Evolutionary conservation across 2,797 vertebrate species (phyloP).

Genomic region (Florisuga fusca): DNA sequence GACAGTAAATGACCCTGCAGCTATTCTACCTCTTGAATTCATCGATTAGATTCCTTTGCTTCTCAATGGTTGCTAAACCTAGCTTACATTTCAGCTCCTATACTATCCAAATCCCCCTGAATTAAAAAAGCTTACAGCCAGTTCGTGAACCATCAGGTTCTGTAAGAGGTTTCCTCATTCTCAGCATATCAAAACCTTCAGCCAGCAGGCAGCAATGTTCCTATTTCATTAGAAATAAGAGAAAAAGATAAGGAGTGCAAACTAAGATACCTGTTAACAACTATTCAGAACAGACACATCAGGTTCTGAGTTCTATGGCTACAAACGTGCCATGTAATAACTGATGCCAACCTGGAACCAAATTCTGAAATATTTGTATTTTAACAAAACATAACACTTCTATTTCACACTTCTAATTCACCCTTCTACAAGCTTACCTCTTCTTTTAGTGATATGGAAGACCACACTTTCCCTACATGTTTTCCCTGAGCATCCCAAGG

Average conservation of each 20-base stretch:
- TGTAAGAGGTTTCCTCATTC: not conserved
- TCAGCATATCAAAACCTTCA: not conserved
- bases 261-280: not conserved
- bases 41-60: not conserved
- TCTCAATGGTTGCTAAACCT: not conserved
- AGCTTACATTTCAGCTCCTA: not conserved
- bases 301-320: not conserved
- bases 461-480: not conserved
- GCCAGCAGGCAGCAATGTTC: not conserved
- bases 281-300: not conserved
- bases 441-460: not conserved
- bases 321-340: not conserved
- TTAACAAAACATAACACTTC: not conserved
- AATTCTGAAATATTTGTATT: not conserved
- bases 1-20: slow-evolving; percentile 36
- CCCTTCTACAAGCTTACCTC: not conserved
- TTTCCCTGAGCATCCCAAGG: not conserved
- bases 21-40: slow-evolving; percentile 28
- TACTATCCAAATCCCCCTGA: not conserved
- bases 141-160: not conserved
- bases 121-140: not conserved
- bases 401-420: not conserved
- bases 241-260: not conserved
- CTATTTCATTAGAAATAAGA: not conserved
- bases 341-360: not conserved